Conservation (phyloP, 2,888 invertebrate species). For the Spicauda simplicius region DNA sequence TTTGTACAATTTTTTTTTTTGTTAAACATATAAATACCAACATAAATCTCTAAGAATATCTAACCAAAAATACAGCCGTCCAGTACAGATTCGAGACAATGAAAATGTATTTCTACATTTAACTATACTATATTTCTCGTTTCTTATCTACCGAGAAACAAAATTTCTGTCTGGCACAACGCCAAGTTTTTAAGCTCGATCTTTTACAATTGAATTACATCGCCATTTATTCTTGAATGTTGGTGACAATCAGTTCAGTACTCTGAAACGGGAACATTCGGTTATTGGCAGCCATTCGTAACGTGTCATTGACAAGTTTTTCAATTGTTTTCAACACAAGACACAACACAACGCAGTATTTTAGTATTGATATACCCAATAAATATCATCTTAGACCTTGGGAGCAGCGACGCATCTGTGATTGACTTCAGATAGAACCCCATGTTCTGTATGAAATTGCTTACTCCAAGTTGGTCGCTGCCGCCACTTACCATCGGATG, state of each 20-base stretch:
- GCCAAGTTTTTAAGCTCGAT: slow-evolving; percentile 37
- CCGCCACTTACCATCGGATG: too few relatives aligned
- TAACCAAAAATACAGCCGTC: not conserved
- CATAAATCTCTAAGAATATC: too few relatives aligned
- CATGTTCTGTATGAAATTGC: too few relatives aligned
- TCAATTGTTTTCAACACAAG: too few relatives aligned
- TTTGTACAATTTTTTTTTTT: too few relatives aligned
- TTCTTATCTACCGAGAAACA: slow-evolving; percentile 1
- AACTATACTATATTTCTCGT: slow-evolving; percentile 1
- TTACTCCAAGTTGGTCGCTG: too few relatives aligned
- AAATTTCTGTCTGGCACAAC: slow-evolving; percentile 29
- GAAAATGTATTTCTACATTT: not conserved
- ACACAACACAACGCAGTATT: too few relatives aligned
- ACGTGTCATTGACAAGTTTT: not conserved
- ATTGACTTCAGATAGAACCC: too few relatives aligned
- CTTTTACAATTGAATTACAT: slow-evolving; percentile 39
- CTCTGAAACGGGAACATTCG: not conserved
- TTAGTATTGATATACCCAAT: too few relatives aligned
- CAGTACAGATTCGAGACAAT: not conserved
- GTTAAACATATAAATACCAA: too few relatives aligned
- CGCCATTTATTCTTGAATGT: slow-evolving; percentile 23
- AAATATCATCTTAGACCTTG: too few relatives aligned
- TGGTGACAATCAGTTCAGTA: slow-evolving; percentile 15
- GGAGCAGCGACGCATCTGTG: too few relatives aligned
- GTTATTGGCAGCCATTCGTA: not conserved